Evolutionary conservation across 1,140 invertebrate genomes (phyloP), one percentile per base, ranked within the genome.

Genomic region (Pristionchus pacificus): DNA sequence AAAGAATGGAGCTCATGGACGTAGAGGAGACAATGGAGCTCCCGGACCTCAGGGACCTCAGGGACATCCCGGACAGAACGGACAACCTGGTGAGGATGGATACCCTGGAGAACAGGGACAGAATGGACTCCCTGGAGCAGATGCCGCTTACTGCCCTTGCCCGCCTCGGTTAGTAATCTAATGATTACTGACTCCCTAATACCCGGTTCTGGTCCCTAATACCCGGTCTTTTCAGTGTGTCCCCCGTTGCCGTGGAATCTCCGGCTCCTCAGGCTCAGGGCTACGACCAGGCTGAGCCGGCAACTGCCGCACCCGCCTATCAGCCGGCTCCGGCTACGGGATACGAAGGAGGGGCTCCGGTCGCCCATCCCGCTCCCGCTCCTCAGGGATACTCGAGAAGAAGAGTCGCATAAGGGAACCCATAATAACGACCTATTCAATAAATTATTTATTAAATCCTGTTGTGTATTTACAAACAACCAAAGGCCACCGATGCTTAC

Each of bases 141-240:
- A 72, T 66, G 70, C 70, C n/a, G 63, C 70, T 19, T 72, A 72
- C 27, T 72, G 70, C 38, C 31, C 55, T 13, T 72, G 70, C 28
- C 70, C 70, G 49, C 55, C 38, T 19, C 59, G 66, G 60, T 59
- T n/a, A n/a, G n/a, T n/a, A n/a, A n/a, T n/a, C n/a, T n/a, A n/a
- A n/a, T n/a, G n/a, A n/a, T n/a, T n/a, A n/a, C n/a, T n/a, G n/a
- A n/a, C n/a, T n/a, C n/a, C n/a, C n/a, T n/a, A n/a, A n/a, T n/a
- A n/a, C n/a, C n/a, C n/a, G n/a, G n/a, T n/a, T n/a, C n/a, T n/a
- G n/a, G n/a, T n/a, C n/a, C n/a, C n/a, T n/a, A n/a, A n/a, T n/a
- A n/a, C n/a, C n/a, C n/a, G n/a, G n/a, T n/a, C n/a, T n/a, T n/a
- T n/a, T n/a, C n/a, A n/a, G n/a, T 58, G 1, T 10, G 38, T 49